A percentile compares a stretch with the other conserved stretches of the same genome.
These are phyloP conservation scores for Octopus bimaculoides DNA, from an alignment of 1,140 invertebrate genomes.

Conservation along the genomic window DNA sequence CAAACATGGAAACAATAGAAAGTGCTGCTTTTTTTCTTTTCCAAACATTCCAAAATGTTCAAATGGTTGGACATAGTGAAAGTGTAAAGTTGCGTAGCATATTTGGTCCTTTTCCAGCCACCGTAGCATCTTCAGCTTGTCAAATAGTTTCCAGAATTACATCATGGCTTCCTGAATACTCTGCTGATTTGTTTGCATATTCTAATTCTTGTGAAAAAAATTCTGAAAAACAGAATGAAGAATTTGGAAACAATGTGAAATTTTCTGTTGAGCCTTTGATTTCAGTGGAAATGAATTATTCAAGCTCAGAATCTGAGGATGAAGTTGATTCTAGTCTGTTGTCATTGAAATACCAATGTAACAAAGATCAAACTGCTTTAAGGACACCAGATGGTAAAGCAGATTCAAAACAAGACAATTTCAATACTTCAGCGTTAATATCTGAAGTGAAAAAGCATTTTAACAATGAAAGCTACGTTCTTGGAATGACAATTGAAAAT, in stretches of 20 bases:
- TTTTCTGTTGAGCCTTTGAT: conserved; percentile 26
- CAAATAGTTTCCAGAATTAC: conserved; percentile 42
- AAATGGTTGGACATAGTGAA: conserved; percentile 60
- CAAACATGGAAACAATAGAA: conserved; percentile 63
- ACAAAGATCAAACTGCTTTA: neutral
- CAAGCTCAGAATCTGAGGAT: conserved; percentile 43
- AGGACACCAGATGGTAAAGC: conserved; percentile 12
- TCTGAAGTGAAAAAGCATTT: conserved; percentile 41
- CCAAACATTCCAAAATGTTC: conserved; percentile 64
- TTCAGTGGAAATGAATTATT: conserved; percentile 23
- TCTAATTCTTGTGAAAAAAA: conserved; percentile 30
- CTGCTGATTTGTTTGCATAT: neutral
- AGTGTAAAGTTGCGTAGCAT: conserved; percentile 42
- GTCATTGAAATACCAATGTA: conserved; percentile 57
- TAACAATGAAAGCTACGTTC: conserved; percentile 24
- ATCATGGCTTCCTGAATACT: conserved; percentile 45
- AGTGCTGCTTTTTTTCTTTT: conserved; percentile 66
- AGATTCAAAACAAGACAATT: conserved; percentile 4
- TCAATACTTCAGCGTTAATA: conserved; percentile 34
- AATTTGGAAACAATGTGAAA: conserved; percentile 51
- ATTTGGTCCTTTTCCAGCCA: conserved; percentile 54
- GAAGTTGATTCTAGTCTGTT: conserved; percentile 45
- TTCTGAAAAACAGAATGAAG: conserved; percentile 34
- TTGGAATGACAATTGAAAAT: conserved; percentile 40
- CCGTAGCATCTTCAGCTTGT: conserved; percentile 47